A percentile compares a stretch with the other conserved stretches of the same genome.
phyloP scores from a whole-genome alignment of 2,113 vertebrate genomes.

The Pantherophis guttatus region DNA sequence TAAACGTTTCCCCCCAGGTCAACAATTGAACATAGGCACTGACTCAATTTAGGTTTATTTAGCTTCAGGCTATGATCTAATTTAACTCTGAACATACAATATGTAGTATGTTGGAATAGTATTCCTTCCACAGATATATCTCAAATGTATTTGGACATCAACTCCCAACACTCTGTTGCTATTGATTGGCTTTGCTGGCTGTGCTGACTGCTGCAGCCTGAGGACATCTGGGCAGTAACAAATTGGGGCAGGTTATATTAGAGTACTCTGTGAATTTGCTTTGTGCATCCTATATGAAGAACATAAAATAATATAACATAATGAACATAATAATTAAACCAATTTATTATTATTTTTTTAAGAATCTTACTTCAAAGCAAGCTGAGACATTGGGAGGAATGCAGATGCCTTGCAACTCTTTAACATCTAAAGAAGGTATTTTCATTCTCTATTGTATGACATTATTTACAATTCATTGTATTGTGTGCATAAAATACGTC shows the following conservation, averaged over 20 bases:
- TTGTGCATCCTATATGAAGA: neutral
- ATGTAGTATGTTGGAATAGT: neutral
- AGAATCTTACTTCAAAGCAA: slow-evolving; percentile 62
- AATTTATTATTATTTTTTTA: slow-evolving; percentile 18
- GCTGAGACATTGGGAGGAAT: slow-evolving; percentile 41
- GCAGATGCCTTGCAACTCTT: slow-evolving; percentile 46
- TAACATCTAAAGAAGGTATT: slow-evolving; percentile 61
- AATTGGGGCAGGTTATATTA: neutral
- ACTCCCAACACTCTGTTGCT: neutral
- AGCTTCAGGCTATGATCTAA: neutral
- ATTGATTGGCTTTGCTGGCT: neutral
- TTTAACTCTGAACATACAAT: neutral
- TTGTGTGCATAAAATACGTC: neutral
- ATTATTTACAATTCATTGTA: neutral
- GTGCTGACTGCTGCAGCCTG: neutral
- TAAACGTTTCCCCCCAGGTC: neutral
- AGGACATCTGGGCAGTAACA: neutral
- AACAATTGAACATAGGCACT: neutral
- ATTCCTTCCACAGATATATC: neutral
- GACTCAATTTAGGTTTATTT: neutral
- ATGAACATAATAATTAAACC: neutral
- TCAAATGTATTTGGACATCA: neutral
- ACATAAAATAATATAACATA: neutral
- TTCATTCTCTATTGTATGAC: neutral
- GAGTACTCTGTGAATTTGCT: neutral